Percentiles rank a stretch among this genome's conserved stretches.
Conservation (phyloP, 1,140 invertebrate species). For the Calliopsis andreniformis region DNA sequence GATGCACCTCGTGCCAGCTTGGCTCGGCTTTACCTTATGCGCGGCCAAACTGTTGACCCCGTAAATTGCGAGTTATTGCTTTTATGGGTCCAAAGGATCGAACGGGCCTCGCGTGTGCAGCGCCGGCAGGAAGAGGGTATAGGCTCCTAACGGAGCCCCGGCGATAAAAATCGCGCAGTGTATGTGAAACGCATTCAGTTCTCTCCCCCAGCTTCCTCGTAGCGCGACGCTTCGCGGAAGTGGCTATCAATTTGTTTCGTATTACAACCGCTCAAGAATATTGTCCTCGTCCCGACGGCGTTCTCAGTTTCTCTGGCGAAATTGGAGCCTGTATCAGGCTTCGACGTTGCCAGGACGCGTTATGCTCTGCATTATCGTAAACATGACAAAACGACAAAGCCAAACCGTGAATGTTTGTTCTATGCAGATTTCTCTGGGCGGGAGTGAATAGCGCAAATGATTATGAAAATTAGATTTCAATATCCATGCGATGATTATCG, state of each 20-base stretch:
- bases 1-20: slow-evolving; percentile 52
- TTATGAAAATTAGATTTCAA: slow-evolving; percentile 49
- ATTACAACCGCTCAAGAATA: slow-evolving; percentile 29
- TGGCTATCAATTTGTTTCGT: slow-evolving; percentile 45
- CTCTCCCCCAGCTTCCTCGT: background rate
- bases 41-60: slow-evolving; percentile 57
- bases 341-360: background rate
- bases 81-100: slow-evolving; percentile 49
- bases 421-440: background rate
- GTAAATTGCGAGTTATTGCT: slow-evolving; percentile 66
- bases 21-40: slow-evolving; percentile 46
- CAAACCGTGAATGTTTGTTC: background rate
- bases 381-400: background rate
- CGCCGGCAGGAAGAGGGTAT: background rate
- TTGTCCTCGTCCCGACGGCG: background rate
- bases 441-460: slow-evolving; percentile 20
- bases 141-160: slow-evolving; percentile 55
- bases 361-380: no score
- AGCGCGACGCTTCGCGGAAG: background rate
- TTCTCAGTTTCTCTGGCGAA: background rate
- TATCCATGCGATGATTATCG: slow-evolving; percentile 29
- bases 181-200: slow-evolving; percentile 17
- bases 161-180: slow-evolving; percentile 52
- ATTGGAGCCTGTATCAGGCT: slow-evolving; percentile 5
- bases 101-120: background rate